A percentile compares a stretch with the other conserved stretches of the same genome.
These are phyloP conservation scores for Caradrina kadenii DNA, from an alignment of 2,888 invertebrate species.

Conservation along the genomic window DNA sequence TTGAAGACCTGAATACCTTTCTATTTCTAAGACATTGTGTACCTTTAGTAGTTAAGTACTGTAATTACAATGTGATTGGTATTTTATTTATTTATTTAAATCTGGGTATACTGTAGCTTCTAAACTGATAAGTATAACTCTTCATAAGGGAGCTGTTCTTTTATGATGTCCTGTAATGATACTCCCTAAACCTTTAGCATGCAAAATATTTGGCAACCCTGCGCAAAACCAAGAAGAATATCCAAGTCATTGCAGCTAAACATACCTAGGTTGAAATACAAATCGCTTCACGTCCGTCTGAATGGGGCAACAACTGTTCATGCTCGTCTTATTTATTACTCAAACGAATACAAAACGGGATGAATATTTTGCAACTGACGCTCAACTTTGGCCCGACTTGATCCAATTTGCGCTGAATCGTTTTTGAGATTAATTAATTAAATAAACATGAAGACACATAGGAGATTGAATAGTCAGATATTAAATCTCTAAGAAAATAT, in stretches of 20 bases:
- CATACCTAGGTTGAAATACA: conserved; percentile 10
- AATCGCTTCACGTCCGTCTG: conserved; percentile 53
- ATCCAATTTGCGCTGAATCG: conserved; percentile 22
- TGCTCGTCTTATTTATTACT: conserved; percentile 49
- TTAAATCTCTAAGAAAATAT: background rate
- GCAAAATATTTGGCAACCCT: conserved; percentile 6
- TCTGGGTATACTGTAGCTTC: background rate
- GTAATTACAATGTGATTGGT: background rate
- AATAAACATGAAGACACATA: background rate
- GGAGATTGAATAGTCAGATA: background rate
- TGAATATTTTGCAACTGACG: conserved; percentile 49
- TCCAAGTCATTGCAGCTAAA: background rate
- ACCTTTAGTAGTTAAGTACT: background rate
- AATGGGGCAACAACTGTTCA: conserved; percentile 46
- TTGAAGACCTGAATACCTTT: conserved; percentile 26
- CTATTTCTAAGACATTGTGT: background rate
- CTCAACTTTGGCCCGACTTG: conserved; percentile 53
- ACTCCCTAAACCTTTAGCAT: background rate
- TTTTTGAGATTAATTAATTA: conserved; percentile 30
- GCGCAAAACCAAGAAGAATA: conserved; percentile 2
- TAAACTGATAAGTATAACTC: too few species aligned
- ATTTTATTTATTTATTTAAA: too few species aligned
- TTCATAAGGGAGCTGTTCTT: too few species aligned
- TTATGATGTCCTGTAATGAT: too few species aligned
- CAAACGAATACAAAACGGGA: conserved; percentile 57